These are phyloP conservation scores for Scomberomorus guttatus DNA, from an alignment of 2,797 vertebrate species.

Conservation along the genomic window DNA sequence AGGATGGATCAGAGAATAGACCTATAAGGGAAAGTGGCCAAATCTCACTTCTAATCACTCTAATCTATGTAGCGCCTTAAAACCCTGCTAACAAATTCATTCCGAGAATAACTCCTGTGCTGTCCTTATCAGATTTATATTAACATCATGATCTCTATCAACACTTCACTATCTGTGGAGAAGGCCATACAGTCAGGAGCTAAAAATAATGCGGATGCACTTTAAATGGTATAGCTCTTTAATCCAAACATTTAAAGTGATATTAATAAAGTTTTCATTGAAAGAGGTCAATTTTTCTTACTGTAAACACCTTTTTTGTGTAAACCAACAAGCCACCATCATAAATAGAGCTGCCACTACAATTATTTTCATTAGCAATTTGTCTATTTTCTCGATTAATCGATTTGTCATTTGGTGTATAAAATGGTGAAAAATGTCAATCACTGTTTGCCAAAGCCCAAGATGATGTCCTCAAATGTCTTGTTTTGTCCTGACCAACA, in stretches of 20 bases:
- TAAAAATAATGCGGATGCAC: conserved; percentile 8
- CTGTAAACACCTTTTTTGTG: not conserved
- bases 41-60: conserved; percentile 58
- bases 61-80: conserved; percentile 43
- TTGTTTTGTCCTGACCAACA: too few species aligned
- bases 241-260: not conserved
- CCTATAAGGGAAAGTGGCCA: conserved; percentile 57
- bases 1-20: conserved; percentile 61
- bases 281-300: not conserved
- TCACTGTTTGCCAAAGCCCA: too few species aligned
- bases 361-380: too few species aligned
- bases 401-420: too few species aligned
- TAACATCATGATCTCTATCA: conserved; percentile 32
- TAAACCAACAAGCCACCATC: not conserved
- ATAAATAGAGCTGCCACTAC: not conserved
- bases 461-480: too few species aligned
- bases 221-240: not conserved
- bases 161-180: conserved; percentile 31
- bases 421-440: too few species aligned
- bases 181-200: not conserved
- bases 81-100: conserved; percentile 34
- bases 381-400: too few species aligned
- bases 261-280: not conserved
- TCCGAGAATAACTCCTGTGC: conserved; percentile 43
- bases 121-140: conserved; percentile 39